Base-by-base conservation (phyloP, 1,140 invertebrate genomes). In the Sesamia nonagrioides region DNA sequence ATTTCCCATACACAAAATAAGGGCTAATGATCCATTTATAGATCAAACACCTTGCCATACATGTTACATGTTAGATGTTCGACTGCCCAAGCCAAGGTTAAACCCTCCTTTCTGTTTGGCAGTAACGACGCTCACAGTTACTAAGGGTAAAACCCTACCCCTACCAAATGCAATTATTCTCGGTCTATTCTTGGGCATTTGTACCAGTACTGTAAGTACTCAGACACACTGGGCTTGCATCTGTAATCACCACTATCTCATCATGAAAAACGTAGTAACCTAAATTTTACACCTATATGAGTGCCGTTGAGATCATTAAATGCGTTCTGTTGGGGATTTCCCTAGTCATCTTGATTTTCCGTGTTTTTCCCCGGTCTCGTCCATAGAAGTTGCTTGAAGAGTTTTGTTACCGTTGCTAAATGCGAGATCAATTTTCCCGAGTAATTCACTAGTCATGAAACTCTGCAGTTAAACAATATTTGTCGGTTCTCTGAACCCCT, bases 221-320 rank as follows among this genome's bases (percentile, higher is more conserved):
- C 6, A 61, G 6, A 5, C 60, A 35, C 9, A 37, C 60, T 7
- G 60, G 60, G 9, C 13, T n/a, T 1, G 60, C 60, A 40, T 61
- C 60, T n/a, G 60, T 35, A 17, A 37, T 37, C 2, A 61, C 33
- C 27, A 45, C 17, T 0, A 40, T 50, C 15, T 50, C 68, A n/a
- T 63, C 60, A 35, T 86, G 58, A 17, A 77, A 71, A 58, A 88
- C 79, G 48, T 83, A 87, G 48, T 85, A 87, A 2, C 85, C 84
- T 45, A 45, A 45, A 45, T 0, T 45, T 45, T 0, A 11, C 1
- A 45, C 11, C 8, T 45, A 13, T 0, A 13, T 8, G 0, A 54
- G 18, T 7, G 52, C 6, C 6, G 17, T 54, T 54, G 6, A 54
- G 6, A 54, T 6, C 18, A 21, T 54, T 8, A 11, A 54, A 54